phyloP scores from a whole-genome alignment of 1,140 invertebrate species.

The Hypothenemus hampei region DNA sequence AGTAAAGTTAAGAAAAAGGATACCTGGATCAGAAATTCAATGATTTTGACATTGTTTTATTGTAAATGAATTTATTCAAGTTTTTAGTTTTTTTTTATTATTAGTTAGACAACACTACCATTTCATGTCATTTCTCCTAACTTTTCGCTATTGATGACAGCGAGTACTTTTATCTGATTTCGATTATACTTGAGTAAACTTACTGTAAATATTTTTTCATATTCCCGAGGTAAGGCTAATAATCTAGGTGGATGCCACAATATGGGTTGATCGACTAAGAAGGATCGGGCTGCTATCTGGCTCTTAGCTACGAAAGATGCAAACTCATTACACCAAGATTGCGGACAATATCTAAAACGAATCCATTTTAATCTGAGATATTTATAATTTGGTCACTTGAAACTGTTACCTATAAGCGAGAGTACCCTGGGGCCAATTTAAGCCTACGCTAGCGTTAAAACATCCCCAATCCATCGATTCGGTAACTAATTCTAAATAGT shows the following conservation, averaged over 20 bases:
- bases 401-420: slow-evolving; percentile 38
- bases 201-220: slow-evolving; percentile 90
- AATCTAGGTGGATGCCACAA: slow-evolving; percentile 75
- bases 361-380: not conserved
- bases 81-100: no score
- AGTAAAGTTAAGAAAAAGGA: no score
- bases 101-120: no score
- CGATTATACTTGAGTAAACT: slow-evolving; percentile 23
- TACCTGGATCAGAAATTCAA: no score
- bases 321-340: slow-evolving; percentile 63
- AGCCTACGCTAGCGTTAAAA: slow-evolving; percentile 61
- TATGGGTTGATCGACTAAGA: slow-evolving; percentile 67
- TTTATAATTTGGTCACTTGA: not conserved
- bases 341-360: slow-evolving; percentile 45
- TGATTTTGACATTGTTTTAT: no score
- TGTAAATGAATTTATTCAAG: no score
- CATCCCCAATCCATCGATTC: slow-evolving; percentile 61
- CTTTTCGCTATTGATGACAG: no score
- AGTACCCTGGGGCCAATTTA: slow-evolving; percentile 57
- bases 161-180: no score
- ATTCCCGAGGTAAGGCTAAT: slow-evolving; percentile 78
- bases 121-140: no score
- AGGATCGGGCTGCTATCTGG: slow-evolving; percentile 52
- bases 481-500: slow-evolving; percentile 68
- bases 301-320: slow-evolving; percentile 51